Evolutionary conservation across 1,140 invertebrate species (phyloP).

Genomic region (Popillia japonica): DNA sequence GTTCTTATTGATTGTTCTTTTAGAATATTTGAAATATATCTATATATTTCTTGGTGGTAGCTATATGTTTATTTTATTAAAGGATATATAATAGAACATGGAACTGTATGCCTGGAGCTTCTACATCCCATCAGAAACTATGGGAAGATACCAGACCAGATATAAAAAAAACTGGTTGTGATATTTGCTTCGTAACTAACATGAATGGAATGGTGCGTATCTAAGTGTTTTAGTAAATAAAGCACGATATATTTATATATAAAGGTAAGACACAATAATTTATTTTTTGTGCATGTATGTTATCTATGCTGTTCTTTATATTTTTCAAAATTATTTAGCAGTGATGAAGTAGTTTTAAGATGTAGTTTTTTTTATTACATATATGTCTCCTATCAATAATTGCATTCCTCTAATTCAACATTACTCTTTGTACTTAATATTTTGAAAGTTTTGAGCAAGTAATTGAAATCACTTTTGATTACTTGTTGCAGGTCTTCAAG

Average conservation of each 20-base stretch:
- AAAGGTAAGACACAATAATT: constrained; percentile 35
- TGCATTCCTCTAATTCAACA: background rate
- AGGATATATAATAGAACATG: background rate
- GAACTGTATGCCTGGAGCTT: background rate
- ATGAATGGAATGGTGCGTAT: background rate
- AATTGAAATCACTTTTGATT: constrained; percentile 26
- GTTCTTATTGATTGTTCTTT: too few species aligned
- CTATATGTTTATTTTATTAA: constrained; percentile 12
- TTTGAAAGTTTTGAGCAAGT: constrained; percentile 10
- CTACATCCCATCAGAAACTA: background rate
- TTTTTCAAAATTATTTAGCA: constrained; percentile 10
- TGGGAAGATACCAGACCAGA: background rate
- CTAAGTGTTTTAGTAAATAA: background rate
- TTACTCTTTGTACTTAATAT: background rate
- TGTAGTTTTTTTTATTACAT: background rate
- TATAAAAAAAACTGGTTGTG: background rate
- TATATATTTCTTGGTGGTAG: background rate
- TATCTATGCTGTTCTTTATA: constrained; percentile 1
- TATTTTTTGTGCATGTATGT: constrained; percentile 24
- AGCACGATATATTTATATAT: background rate
- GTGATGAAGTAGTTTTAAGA: constrained; percentile 28
- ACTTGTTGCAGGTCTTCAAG: constrained; percentile 25
- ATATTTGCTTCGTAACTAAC: background rate
- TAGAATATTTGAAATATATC: too few species aligned
- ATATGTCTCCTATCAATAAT: constrained; percentile 5